Evolutionary conservation across 2,888 invertebrate species (phyloP).

Genomic region (Sarcophaga subvicina): DNA sequence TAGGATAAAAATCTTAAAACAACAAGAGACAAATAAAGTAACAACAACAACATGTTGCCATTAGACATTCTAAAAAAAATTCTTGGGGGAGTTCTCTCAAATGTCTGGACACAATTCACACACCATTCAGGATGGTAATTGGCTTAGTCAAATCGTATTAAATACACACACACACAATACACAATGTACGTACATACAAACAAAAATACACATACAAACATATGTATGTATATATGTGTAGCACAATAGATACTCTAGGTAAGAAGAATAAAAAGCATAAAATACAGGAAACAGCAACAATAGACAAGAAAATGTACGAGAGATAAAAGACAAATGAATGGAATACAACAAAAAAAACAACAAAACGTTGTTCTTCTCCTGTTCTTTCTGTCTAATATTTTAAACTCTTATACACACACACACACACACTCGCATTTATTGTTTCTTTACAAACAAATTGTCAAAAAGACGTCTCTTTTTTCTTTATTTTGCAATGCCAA

Average conservation of each 20-base stretch:
- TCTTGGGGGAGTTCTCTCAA: slow-evolving; percentile 47
- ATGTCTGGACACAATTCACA: slow-evolving; percentile 69
- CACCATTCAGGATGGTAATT: slow-evolving; percentile 70
- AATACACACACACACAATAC: slow-evolving; percentile 51
- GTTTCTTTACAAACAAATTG: slow-evolving; percentile 46
- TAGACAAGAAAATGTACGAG: neutral
- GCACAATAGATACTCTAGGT: neutral
- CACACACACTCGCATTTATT: no score
- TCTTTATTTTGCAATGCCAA: neutral
- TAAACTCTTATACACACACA: neutral
- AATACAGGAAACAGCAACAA: slow-evolving; percentile 27
- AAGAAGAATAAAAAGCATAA: slow-evolving; percentile 23
- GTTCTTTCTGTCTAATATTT: neutral
- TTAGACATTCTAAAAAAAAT: slow-evolving; percentile 57
- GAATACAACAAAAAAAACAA: slow-evolving; percentile 14
- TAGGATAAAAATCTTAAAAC: neutral
- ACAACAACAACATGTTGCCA: slow-evolving; percentile 46
- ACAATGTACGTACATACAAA: slow-evolving; percentile 14
- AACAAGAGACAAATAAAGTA: neutral
- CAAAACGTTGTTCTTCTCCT: no score
- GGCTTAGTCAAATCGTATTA: slow-evolving; percentile 71
- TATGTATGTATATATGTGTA: neutral
- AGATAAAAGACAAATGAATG: slow-evolving; percentile 13
- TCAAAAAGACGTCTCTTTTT: slow-evolving; percentile 28
- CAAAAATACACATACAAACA: slow-evolving; percentile 43